Conservation (phyloP, 2,797 vertebrate species). For the Typhlichthys subterraneus region DNA sequence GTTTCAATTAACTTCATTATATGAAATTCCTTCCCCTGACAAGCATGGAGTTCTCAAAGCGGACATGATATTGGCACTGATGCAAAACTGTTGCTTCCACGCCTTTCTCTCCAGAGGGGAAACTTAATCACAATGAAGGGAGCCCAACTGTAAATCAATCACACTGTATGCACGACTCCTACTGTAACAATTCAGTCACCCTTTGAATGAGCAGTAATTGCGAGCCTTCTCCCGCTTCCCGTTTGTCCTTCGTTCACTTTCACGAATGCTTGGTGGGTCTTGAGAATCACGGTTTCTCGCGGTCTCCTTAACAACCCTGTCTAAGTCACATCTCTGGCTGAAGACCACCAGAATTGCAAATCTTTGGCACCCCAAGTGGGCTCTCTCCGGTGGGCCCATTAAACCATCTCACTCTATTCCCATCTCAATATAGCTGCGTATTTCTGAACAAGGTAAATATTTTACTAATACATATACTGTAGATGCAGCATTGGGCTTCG, state of each 20-base stretch:
- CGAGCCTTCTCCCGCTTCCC: conserved; percentile 41
- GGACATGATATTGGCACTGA: conserved; percentile 44
- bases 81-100: conserved; percentile 48
- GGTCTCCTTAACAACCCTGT: conserved; percentile 69
- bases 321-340: conserved; percentile 65
- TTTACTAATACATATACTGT: conserved; percentile 78
- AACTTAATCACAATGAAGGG: conserved; percentile 19
- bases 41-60: conserved; percentile 37
- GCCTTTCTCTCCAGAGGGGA: conserved; percentile 54
- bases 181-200: conserved; percentile 53
- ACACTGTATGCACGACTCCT: conserved; percentile 40
- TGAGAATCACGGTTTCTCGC: conserved; percentile 63
- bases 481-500: conserved; percentile 71
- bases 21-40: conserved; percentile 20
- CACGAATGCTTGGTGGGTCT: conserved; percentile 69
- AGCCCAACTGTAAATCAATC: conserved; percentile 60
- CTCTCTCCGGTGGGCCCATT: conserved; percentile 71
- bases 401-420: conserved; percentile 78
- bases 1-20: conserved; percentile 50
- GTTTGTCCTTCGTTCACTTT: conserved; percentile 68
- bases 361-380: conserved; percentile 66
- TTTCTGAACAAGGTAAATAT: conserved; percentile 83
- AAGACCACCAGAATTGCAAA: conserved; percentile 78
- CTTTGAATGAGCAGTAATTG: conserved; percentile 74
- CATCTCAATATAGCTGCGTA: conserved; percentile 77